Base-by-base conservation (phyloP, 2,888 invertebrate species). In the Tanytarsus gracilentus region DNA sequence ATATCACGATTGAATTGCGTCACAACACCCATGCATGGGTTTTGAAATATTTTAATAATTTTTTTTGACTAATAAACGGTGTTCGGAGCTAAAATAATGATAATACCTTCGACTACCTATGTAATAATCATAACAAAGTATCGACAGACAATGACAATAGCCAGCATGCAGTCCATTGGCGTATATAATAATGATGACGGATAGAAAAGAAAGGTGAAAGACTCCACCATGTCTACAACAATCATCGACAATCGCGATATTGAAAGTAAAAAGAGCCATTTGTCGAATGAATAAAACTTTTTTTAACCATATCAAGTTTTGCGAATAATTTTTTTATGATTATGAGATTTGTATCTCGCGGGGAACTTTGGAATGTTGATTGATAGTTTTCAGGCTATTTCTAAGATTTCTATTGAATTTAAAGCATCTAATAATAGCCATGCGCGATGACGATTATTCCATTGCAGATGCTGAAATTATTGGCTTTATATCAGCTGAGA, bases 151-250 rank as follows among this genome's bases (percentile, higher is more conserved):
- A 52, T 33, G 25, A 33, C 18, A 18, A 49, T 11, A 11, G 16
- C 25, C 21, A 6, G 5, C 11, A 8, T 16, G 40, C 40, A 40
- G 14, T 16, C 16, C 18, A 7, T 40, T 40, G 8, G 33, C n/a
- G 6, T 40, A 23, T 44, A 23, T 44, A 11, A 21, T 4, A 14
- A 18, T 14, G 26, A 51, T n/a, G 51, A 29, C n/a, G n/a, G 51
- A 30, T 23, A 25, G 36, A 55, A 55, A 55, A 36, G 55, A 55
- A 55, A 55, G 55, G 55, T 40, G 55, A 55, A 55, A 18, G 55
- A 55, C 55, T 55, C 55, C 55, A 21, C 18, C 39, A 39, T 40
- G 55, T 55, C 55, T 55, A 23, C 14, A 30, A 30, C 7, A 8
- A 6, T 8, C 30, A n/a, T 49, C 18, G 14, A 26, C n/a, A 8